Percentiles rank a stretch among this genome's conserved stretches.
phyloP scores from a whole-genome alignment of 2,797 vertebrate genomes.

The Anomalospiza imberbis region DNA sequence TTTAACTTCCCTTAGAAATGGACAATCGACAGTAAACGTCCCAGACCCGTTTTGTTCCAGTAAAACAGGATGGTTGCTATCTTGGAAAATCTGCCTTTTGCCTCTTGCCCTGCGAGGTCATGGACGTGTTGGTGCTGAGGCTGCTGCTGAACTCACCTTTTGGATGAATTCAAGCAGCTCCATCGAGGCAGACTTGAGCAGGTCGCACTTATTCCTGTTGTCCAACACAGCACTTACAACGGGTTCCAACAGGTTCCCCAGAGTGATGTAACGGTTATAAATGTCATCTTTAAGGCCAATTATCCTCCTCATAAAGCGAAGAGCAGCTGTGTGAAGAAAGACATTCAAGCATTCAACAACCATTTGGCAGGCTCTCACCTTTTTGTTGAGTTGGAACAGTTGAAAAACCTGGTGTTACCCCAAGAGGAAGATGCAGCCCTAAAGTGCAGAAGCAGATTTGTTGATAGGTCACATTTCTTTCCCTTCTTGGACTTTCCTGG shows the following conservation, averaged over 20 bases:
- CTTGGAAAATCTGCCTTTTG: background rate
- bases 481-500: background rate
- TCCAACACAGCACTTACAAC: slow-evolving; percentile 94
- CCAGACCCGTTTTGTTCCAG: background rate
- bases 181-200: slow-evolving; percentile 92
- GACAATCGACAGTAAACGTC: no score
- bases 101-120: background rate
- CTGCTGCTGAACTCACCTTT: slow-evolving; percentile 79
- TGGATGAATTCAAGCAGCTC: slow-evolving; percentile 97
- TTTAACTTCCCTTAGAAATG: background rate
- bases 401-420: background rate
- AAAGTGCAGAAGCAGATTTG: background rate
- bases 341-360: background rate
- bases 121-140: rapidly evolving
- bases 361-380: background rate
- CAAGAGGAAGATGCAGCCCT: background rate
- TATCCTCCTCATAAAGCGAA: slow-evolving; percentile 96
- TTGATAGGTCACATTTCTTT: background rate
- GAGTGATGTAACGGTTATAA: slow-evolving; percentile 96
- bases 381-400: background rate
- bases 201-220: slow-evolving; percentile 92
- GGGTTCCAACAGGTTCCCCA: slow-evolving; percentile 95
- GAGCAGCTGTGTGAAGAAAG: slow-evolving; percentile 80
- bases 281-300: slow-evolving; percentile 95
- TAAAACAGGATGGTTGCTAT: background rate